Conservation (phyloP, 92 coral and sea anemone species). For the Porites evermanni region DNA sequence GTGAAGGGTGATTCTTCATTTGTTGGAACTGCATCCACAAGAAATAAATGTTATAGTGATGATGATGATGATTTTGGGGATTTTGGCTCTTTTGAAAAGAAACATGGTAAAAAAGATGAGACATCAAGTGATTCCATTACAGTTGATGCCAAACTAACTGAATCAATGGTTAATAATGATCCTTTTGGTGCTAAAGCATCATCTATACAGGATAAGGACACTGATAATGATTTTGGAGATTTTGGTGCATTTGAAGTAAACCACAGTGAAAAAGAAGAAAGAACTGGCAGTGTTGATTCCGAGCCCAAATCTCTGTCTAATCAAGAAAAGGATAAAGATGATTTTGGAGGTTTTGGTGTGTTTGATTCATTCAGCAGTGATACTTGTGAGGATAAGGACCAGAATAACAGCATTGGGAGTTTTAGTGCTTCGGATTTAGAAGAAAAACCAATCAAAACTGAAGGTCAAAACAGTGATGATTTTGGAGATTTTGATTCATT, state of each 20-base stretch:
- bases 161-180: too few relatives aligned
- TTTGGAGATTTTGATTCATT: conserved; percentile 17
- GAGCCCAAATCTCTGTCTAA: background rate
- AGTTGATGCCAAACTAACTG: background rate
- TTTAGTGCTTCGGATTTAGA: background rate
- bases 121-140: background rate
- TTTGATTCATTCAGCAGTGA: background rate
- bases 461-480: conserved; percentile 24
- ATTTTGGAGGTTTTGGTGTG: conserved; percentile 35
- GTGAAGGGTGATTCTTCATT: background rate
- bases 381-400: background rate
- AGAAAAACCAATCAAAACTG: background rate
- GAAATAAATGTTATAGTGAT: background rate
- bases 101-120: background rate
- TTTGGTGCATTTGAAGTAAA: conserved; percentile 15
- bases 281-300: background rate
- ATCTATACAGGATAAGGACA: background rate
- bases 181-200: background rate
- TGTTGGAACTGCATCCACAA: background rate
- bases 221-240: conserved; percentile 38
- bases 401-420: conserved; percentile 14
- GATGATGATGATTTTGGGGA: conserved; percentile 22
- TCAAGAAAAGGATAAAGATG: conserved; percentile 20
- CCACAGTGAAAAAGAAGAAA: background rate
- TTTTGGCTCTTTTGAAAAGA: conserved; percentile 18